A percentile compares a stretch with the other conserved stretches of the same genome.
Conservation (phyloP, 2,888 invertebrate species). For the Micoletzkya japonica region DNA sequence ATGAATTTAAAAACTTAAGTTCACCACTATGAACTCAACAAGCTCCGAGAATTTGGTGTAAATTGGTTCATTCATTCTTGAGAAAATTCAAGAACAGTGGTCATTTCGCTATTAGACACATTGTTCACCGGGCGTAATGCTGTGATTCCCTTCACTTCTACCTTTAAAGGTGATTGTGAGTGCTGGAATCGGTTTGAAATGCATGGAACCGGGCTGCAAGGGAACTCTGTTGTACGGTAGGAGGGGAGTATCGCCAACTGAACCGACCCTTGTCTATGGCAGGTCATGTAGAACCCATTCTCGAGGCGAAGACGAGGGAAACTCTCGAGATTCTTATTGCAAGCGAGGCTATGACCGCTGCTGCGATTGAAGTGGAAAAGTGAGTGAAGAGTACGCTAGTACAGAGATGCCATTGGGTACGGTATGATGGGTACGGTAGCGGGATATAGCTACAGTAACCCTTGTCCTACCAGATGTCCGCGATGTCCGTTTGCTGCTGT, state of each 20-base stretch:
- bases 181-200: conserved; percentile 20
- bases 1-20: background rate
- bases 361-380: no score
- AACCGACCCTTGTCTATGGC: no score
- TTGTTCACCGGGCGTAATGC: no score
- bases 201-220: conserved; percentile 15
- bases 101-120: background rate
- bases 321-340: conserved; percentile 8
- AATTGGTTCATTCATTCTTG: background rate
- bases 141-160: no score
- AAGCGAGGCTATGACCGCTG: conserved; percentile 10
- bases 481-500: conserved; percentile 3
- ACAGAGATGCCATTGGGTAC: no score
- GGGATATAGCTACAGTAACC: background rate
- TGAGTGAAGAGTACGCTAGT: no score
- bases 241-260: background rate
- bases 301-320: conserved; percentile 3
- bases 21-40: no score
- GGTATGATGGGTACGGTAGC: conserved; percentile 16
- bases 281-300: conserved; percentile 16
- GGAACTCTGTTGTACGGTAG: conserved; percentile 17
- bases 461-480: background rate
- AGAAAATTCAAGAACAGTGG: background rate
- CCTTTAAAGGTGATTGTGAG: conserved; percentile 22
- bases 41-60: no score